These are phyloP conservation scores for Geococcyx californianus DNA, from an alignment of 2,113 vertebrate genomes.

Conservation along the genomic window DNA sequence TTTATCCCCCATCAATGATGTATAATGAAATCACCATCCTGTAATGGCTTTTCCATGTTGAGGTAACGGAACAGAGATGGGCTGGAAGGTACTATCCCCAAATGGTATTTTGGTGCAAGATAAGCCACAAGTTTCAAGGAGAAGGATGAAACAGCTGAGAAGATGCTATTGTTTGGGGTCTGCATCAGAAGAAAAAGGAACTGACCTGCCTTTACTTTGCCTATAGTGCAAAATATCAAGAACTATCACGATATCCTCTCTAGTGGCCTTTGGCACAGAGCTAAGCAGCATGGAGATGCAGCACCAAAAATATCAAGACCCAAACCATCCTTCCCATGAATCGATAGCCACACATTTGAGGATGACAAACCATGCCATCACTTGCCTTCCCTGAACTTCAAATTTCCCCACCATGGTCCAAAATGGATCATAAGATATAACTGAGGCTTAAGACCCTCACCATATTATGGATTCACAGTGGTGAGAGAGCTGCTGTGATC, in stretches of 20 bases:
- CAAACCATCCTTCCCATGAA: background rate
- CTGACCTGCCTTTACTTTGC: background rate
- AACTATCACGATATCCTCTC: background rate
- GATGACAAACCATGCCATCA: background rate
- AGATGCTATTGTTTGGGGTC: background rate
- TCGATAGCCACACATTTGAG: background rate
- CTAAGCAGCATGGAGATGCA: background rate
- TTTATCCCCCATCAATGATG: slow-evolving; percentile 31
- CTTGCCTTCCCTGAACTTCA: background rate
- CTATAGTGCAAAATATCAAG: background rate
- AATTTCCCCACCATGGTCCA: background rate
- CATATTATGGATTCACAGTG: background rate
- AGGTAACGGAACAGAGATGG: background rate
- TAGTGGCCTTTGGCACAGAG: background rate
- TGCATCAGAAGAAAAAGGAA: background rate
- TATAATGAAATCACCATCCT: background rate
- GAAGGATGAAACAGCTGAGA: background rate
- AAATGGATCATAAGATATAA: background rate
- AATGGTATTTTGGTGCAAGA: background rate
- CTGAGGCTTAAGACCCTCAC: background rate
- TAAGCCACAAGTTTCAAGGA: background rate
- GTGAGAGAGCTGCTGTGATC: background rate
- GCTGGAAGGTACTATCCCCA: background rate
- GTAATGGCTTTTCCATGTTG: background rate
- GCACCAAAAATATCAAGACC: background rate